phyloP scores from a whole-genome alignment of 2,888 invertebrate genomes.

The Thereva unica region DNA sequence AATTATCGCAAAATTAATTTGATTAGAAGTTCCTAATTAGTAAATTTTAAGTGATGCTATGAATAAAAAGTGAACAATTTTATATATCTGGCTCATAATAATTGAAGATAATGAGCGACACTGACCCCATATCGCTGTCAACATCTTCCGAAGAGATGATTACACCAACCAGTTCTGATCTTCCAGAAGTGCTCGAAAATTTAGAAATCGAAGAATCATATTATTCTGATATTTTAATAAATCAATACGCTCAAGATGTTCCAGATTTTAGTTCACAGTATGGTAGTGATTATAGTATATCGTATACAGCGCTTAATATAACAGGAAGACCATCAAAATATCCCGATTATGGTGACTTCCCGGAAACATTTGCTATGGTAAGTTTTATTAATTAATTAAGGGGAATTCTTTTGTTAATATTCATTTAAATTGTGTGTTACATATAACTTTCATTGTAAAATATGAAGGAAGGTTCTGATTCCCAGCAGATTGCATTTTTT shows the following conservation, averaged over 20 bases:
- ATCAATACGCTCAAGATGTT: constrained; percentile 80
- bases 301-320: constrained; percentile 85
- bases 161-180: constrained; percentile 36
- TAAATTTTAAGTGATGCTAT: not conserved
- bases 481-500: too few relatives aligned
- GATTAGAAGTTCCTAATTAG: constrained; percentile 1
- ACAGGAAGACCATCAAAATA: constrained; percentile 82
- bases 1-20: not conserved
- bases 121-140: constrained; percentile 10
- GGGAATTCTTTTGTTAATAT: too few relatives aligned
- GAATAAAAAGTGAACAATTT: not conserved
- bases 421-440: too few relatives aligned
- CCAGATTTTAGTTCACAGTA: constrained; percentile 88
- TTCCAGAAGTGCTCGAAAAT: constrained; percentile 40
- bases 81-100: constrained; percentile 1
- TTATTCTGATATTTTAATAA: constrained; percentile 55
- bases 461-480: too few relatives aligned
- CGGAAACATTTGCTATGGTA: constrained; percentile 88
- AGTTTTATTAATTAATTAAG: not conserved
- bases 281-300: constrained; percentile 84
- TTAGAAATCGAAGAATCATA: constrained; percentile 38
- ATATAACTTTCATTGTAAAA: too few relatives aligned
- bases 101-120: constrained; percentile 22
- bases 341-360: constrained; percentile 90
- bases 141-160: constrained; percentile 31